Conservation (phyloP, 2,797 vertebrate genomes). For the Manis javanica region DNA sequence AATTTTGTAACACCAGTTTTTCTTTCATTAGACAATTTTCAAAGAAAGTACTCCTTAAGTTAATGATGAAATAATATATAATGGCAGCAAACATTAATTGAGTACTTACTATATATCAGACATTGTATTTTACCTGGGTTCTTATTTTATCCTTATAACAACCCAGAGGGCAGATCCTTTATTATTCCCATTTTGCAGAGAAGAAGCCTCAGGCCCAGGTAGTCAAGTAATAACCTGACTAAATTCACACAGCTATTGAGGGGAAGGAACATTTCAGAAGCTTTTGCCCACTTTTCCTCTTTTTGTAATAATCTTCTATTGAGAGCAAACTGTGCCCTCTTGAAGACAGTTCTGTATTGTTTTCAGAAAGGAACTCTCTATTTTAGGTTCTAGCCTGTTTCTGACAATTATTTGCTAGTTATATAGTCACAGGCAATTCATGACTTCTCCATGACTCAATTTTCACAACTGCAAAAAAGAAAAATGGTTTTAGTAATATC, state of each 20-base stretch:
- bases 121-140: neutral
- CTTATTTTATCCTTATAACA: neutral
- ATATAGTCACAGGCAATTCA: neutral
- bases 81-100: neutral
- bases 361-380: neutral
- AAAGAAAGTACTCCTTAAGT: neutral
- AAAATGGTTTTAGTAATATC: neutral
- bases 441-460: neutral
- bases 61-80: neutral
- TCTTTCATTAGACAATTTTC: slow-evolving; percentile 14
- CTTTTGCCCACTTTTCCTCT: neutral
- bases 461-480: slow-evolving; percentile 11
- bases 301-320: neutral
- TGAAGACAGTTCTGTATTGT: neutral
- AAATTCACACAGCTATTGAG: neutral
- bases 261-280: neutral
- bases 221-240: slow-evolving; percentile 25
- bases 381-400: neutral
- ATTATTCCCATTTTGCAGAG: slow-evolving; percentile 9
- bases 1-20: neutral
- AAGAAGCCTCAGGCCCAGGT: neutral
- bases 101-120: neutral
- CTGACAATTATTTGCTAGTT: neutral
- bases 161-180: neutral
- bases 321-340: neutral